Base-by-base conservation (phyloP, 2,113 vertebrate genomes). In the Spermophilus dauricus region DNA sequence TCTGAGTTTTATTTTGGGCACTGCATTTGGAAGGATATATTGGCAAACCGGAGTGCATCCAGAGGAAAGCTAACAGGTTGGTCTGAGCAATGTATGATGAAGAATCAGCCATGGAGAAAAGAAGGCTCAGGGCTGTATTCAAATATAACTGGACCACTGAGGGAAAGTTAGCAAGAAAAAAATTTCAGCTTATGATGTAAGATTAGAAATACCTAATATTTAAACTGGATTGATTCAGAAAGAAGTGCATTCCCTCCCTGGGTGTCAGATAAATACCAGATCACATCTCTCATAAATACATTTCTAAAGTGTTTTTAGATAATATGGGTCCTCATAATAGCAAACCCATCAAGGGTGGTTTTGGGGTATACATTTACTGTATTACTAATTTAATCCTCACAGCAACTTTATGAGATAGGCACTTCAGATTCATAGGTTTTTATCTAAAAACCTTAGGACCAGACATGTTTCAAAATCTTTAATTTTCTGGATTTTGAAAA, bases 401-500 rank as follows among this genome's bases (percentile, higher is more conserved):
- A 45, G 18, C 18, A 76, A 75, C 22, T 22, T 70, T 70, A 24
- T 48, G 39, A 56, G 69, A 37, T 18, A 69, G 53, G 1, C 13
- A 20, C 45, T 94, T 83, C 16, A 70, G 89, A 86, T 39, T 12
- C 65, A 63, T 30, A 48, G 70, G 42, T 24, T 72, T 26, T 67
- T 58, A 51, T 82, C 37, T 30, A 14, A 91, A 97, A 87, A 18
- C 0, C 20, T 63, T 34, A 86, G 80, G 22, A 85, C 39, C 28
- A 86, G 42, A 96, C 6, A 45, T 70, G n/a, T 63, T 86, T 96
- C 4, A 30, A 80, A 94, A 81, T 75, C 65, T 48, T 84, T 75
- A 53, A 89, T 34, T 65, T 82, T 82, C 20, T 95, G 22, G 53
- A 86, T 39, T 83, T 96, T 92, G 75, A 72, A 90, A 90, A 80